Percentiles rank a stretch among this genome's conserved stretches.
These are phyloP conservation scores for Ptilorrhoa leucosticta DNA, from an alignment of 2,113 vertebrate species.

Conservation along the genomic window DNA sequence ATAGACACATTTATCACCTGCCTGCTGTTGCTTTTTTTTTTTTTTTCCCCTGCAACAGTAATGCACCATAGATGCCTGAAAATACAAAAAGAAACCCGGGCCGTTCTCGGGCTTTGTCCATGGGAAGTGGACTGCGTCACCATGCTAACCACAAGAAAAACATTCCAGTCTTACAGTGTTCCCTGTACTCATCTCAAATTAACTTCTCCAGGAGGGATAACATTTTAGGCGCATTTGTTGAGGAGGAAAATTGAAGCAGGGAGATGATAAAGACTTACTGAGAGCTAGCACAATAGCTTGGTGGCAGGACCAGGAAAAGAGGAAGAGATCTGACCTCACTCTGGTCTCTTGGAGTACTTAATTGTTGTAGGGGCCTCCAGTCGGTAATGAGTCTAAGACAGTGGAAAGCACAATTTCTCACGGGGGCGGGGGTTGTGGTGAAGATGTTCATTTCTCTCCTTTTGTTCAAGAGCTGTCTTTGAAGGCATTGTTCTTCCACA, in stretches of 20 bases:
- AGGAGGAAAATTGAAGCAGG: conserved; percentile 64
- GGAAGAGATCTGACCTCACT: conserved; percentile 59
- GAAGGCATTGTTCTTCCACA: conserved; percentile 64
- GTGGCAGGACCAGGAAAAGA: conserved; percentile 52
- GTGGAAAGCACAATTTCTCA: conserved; percentile 63
- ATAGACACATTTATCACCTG: background rate
- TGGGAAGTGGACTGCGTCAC: conserved; percentile 59
- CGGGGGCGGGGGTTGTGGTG: conserved; percentile 58
- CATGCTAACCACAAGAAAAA: conserved; percentile 46
- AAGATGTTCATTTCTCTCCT: conserved; percentile 66
- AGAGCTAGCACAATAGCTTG: conserved; percentile 58
- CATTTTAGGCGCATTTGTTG: conserved; percentile 60
- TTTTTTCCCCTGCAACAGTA: background rate
- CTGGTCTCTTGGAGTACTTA: conserved; percentile 57
- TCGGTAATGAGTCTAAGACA: conserved; percentile 62
- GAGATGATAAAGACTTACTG: conserved; percentile 62
- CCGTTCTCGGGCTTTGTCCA: conserved; percentile 7
- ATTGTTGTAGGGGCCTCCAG: conserved; percentile 62
- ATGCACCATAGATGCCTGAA: background rate
- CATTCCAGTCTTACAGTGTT: conserved; percentile 48
- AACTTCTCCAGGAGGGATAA: conserved; percentile 55
- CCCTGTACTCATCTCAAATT: conserved; percentile 63
- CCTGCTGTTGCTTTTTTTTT: background rate
- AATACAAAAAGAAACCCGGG: background rate
- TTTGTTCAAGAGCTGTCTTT: conserved; percentile 52